phyloP scores from a whole-genome alignment of 2,888 invertebrate species.

The Drosophila koepferae region DNA sequence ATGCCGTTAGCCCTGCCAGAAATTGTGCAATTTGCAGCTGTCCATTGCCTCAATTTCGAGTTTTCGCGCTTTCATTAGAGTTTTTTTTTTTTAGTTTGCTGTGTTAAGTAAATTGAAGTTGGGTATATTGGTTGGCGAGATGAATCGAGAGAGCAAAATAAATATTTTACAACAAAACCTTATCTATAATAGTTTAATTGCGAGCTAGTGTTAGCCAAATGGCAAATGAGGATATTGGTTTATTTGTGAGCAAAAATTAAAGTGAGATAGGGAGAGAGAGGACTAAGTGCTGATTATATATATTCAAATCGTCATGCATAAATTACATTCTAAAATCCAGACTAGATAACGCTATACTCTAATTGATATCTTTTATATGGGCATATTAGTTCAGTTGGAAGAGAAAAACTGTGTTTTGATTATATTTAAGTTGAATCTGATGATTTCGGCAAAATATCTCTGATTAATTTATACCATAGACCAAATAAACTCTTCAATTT shows the following conservation, averaged over 20 bases:
- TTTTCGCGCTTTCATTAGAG: constrained; percentile 51
- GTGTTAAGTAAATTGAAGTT: neutral
- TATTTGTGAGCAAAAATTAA: neutral
- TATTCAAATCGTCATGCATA: neutral
- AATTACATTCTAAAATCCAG: neutral
- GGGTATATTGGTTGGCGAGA: constrained; percentile 2
- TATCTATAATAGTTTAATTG: too few species aligned
- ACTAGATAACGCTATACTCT: neutral
- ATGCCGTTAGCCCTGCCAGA: constrained; percentile 52
- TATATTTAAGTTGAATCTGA: too few species aligned
- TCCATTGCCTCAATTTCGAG: constrained; percentile 58
- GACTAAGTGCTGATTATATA: neutral
- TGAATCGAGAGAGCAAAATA: neutral
- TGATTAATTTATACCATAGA: too few species aligned
- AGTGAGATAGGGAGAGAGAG: neutral
- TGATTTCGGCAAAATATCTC: too few species aligned
- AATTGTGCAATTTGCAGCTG: constrained; percentile 77
- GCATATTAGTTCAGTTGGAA: neutral
- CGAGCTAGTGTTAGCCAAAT: too few species aligned
- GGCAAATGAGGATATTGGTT: too few species aligned
- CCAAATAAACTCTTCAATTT: too few species aligned
- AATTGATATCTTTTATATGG: neutral
- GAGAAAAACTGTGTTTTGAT: neutral
- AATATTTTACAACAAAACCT: too few species aligned
- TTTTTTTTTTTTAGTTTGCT: neutral